A percentile compares a stretch with the other conserved stretches of the same genome.
Evolutionary conservation across 1,140 invertebrate genomes (phyloP).

Genomic region (Augochlora pura): DNA sequence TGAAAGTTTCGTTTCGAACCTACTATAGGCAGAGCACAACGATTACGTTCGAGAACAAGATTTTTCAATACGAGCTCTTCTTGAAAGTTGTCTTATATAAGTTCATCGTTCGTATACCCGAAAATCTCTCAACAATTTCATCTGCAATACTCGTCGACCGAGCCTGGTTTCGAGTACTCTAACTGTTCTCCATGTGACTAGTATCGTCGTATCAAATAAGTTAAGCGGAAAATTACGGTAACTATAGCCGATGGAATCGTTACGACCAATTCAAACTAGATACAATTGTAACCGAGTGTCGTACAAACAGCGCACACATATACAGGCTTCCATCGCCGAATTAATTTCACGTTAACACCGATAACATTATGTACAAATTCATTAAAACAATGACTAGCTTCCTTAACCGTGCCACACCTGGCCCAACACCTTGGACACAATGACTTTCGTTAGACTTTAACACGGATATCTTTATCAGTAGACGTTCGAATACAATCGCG

Average conservation of each 20-base stretch:
- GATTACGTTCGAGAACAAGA: no score
- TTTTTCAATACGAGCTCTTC: no score
- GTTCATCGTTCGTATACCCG: not conserved
- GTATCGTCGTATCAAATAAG: conserved; percentile 25
- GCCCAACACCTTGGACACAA: conserved; percentile 1
- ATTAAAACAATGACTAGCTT: conserved; percentile 59
- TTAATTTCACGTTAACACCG: conserved; percentile 49
- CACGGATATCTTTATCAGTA: conserved; percentile 3
- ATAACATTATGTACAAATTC: conserved; percentile 64
- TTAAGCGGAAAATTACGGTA: conserved; percentile 4
- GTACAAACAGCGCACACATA: conserved; percentile 22
- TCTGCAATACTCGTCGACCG: not conserved
- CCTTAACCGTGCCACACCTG: conserved; percentile 3
- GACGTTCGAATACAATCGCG: not conserved
- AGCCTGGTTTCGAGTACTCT: conserved; percentile 6
- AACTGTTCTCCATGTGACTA: conserved; percentile 46
- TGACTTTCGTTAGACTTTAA: not conserved
- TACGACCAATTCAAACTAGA: conserved; percentile 2
- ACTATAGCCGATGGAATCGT: conserved; percentile 1
- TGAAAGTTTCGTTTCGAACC: no score
- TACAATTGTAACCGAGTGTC: conserved; percentile 15
- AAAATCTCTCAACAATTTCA: not conserved
- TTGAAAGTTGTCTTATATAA: not conserved
- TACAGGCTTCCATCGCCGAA: conserved; percentile 26
- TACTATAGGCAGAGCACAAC: no score